Base-by-base conservation (phyloP, 2,888 invertebrate genomes). In the Coenonympha glycerion region DNA sequence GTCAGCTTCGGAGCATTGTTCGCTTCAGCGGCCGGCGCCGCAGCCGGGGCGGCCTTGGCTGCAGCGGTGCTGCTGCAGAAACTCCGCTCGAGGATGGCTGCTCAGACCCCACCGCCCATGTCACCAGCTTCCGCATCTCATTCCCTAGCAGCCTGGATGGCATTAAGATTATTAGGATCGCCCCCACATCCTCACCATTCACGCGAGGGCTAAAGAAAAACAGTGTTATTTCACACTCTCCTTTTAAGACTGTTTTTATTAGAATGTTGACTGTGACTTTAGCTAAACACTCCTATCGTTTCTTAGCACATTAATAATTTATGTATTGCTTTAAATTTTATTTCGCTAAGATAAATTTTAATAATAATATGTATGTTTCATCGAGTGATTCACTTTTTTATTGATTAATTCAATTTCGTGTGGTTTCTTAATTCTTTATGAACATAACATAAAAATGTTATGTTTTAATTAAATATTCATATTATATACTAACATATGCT, bases 1-100 rank as follows among this genome's bases (percentile, higher is more conserved):
- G 92, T 95, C 0, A 94, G 95, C 19, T 96, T 96, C 74, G 95
- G 95, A 62, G 92, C 95, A 3, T 89, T 96, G 11, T 96, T 96
- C 79, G 94, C 96, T 45, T 90, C 95, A 9, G 94, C 95, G 0
- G 94, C 95, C 0, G 91, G 95, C 6, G 94, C 95, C 0, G 95
- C 96, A 0, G 94, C 96, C 1, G 92, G 95, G 2, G 95, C 96
- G 0, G 95, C 96, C 0, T 79, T 96, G 6, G 93, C 95, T 0
- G 96, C 96, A 2, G 95, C 95, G 1, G 92, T 94, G 1, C 79
- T 95, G 72, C 88, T 95, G n/a, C 95, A 95, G 66, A 83, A 93
- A 53, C 93, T 95, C 63, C 92, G 93, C 55, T 91, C 94, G 54
- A 88, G 91, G 33, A 92, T 93, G 74, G 90, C 91, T 52, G 91